Base-by-base conservation (phyloP, 2,797 vertebrate genomes). In the Eulemur albifrons region DNA sequence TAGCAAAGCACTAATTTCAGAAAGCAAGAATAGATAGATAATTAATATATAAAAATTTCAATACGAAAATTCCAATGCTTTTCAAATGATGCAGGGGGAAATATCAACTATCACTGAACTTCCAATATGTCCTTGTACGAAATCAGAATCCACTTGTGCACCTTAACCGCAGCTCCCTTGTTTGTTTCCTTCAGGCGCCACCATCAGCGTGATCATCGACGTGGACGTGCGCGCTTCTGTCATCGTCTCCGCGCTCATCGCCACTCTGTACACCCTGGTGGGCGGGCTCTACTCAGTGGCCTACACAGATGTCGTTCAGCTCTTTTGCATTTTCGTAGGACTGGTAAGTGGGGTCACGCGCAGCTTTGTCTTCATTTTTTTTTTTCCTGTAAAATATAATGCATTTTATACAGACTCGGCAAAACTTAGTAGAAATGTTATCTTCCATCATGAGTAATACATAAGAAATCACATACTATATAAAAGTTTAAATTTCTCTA, bases 271-370 rank as follows among this genome's bases (percentile, higher is more conserved):
- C 98, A 99, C 99, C 0, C 99, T 99, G 48, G 99, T 99, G 81
- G 99, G 99, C 7, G 99, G 99, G 30, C 98, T 99, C 59, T 99
- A 99, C 98, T 99, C 99, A 4, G 99, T 99, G 65, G 99, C 99
- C 18, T 99, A 99, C 97, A 99, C 99, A 0, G 99, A 99, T 25
- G 99, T 99, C 20, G 99, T 99, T 61, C 99, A 99, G 89, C 99
- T 99, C 48, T 99, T 99, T 98, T 99, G 99, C 97, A 99, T 99
- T 93, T 99, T 99, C 96, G 1, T 99, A 38, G 99, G 99, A 86
- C 98, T 99, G 99, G 99, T 99, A 98, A 99, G 99, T 99, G 87
- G 79, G 6, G 0, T 0, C 5, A n/a, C 76, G 48, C 30, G 30
- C 14, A 35, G 17, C 9, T n/a, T 70, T 10, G 23, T n/a, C 30